Evolutionary conservation across 2,888 invertebrate genomes (phyloP).

Genomic region (Endomychus coccineus): DNA sequence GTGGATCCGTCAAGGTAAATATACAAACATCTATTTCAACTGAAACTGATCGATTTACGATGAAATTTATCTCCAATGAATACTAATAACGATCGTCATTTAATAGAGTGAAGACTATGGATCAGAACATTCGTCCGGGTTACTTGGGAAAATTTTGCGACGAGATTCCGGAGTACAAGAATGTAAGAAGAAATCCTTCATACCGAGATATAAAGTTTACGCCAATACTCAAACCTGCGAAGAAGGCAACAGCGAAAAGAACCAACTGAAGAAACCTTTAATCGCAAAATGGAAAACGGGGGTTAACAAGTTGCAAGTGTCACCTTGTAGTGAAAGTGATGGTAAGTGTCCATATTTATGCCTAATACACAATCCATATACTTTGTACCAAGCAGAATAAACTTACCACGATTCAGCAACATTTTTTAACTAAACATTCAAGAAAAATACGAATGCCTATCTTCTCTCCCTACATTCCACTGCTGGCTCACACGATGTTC

Average conservation of each 20-base stretch:
- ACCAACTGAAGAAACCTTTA: slow-evolving; percentile 45
- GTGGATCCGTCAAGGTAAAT: slow-evolving; percentile 51
- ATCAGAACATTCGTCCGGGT: slow-evolving; percentile 63
- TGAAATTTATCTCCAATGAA: too few species aligned
- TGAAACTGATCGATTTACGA: too few species aligned
- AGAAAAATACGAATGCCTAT: too few species aligned
- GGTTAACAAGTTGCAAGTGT: slow-evolving; percentile 47
- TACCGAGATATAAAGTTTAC: slow-evolving; percentile 29
- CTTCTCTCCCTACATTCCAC: too few species aligned
- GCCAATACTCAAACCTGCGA: slow-evolving; percentile 12
- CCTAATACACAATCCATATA: slow-evolving; percentile 2
- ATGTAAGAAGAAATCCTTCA: slow-evolving; percentile 34
- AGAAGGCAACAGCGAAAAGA: slow-evolving; percentile 8
- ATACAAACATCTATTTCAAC: too few species aligned
- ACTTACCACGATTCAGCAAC: too few species aligned
- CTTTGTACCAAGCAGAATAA: background rate
- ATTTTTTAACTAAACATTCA: too few species aligned
- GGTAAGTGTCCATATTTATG: slow-evolving; percentile 18
- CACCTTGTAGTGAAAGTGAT: slow-evolving; percentile 54
- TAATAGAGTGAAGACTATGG: slow-evolving; percentile 61
- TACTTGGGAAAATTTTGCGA: slow-evolving; percentile 58
- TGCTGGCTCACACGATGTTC: too few species aligned
- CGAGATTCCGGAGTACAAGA: slow-evolving; percentile 51
- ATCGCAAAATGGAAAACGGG: slow-evolving; percentile 66
- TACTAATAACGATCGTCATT: slow-evolving; percentile 10